Evolutionary conservation across 2,888 invertebrate species (phyloP), one percentile per base, ranked within the genome.

Genomic region (Spodoptera littoralis): DNA sequence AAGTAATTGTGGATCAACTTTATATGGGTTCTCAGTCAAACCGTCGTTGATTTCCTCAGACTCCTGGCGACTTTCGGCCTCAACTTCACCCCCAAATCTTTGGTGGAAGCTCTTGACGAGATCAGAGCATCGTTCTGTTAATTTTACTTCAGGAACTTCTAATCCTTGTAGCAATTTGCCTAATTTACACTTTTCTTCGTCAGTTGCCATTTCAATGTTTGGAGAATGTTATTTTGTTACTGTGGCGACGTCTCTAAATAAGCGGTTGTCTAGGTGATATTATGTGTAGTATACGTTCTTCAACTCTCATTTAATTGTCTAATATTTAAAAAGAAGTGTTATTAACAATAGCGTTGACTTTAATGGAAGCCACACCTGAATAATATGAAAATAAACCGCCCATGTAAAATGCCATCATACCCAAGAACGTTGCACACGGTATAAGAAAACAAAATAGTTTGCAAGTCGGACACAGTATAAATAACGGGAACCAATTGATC

Each of bases 141-240:
- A 73, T 69, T 90, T 92, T 2, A 88, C 76, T 60, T 94, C 94
- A 1, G 90, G 89, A 2, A 92, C 86, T 61, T 92, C 92, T 13
- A 94, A 67, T 36, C 84, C 88, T 70, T 90, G 84, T n/a, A 94
- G 80, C 46, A 94, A 85, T 80, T 93, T 93, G 11, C 83, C 73
- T 49, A 93, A 69, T 79, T 92, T 90, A 9, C 79, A 66, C 81
- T 94, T 94, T 11, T 94, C 92, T 75, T 93, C 93, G 59, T 93
- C 93, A 4, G 94, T 93, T 44, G 89, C 73, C 94, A 94, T 94
- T 48, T 65, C 61, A 68, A 52, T 58, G 47, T 43, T 48, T 43
- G 44, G 11, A 46, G 45, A 58, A 43, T 48, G 44, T 42, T 43
- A 52, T 12, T 53, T 62, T 49, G 69, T 77, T 58, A 61, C 77